Base-by-base conservation (phyloP, 1,140 invertebrate species). In the Drosophila cardini region DNA sequence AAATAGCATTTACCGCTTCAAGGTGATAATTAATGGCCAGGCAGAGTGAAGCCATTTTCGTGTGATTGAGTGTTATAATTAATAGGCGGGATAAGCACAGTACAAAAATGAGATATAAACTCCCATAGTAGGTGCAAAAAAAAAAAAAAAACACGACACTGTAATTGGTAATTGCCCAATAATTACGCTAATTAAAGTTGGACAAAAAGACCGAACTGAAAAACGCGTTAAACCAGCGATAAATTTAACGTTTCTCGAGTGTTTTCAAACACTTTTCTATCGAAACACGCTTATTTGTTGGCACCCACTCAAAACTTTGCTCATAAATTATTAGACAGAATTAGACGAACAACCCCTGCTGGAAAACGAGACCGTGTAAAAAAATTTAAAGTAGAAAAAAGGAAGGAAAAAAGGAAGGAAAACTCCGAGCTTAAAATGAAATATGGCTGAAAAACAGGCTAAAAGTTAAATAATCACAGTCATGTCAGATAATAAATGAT, bases 401-500 rank as follows among this genome's bases (percentile, higher is more conserved):
- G 11, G 15, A 52, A 57, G 36, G 34, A 64, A 34, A 64, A 5
- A 36, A 13, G 16, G 15, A 36, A 15, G 26, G 11, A 53, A 72
- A 52, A 62, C 40, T 16, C 30, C 9, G 18, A 60, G 40, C 60
- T 53, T 75, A 78, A 78, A 74, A 85, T 89, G 84, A 89, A 80
- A 78, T 84, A 90, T 89, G 68, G 58, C 67, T 32, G 40, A 18
- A 55, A 58, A 61, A 32, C 57, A 46, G 61, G 52, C 63, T 69
- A 90, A 90, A 90, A 85, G 79, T 84, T 82, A 87, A 86, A 86
- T 86, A 82, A 89, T 89, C 84, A 84, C 80, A 80, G 78, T 53
- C 84, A 78, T 78, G 84, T 85, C 85, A 82, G 85, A 89, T 89
- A 90, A 89, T 80, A 89, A 90, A 90, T 89, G 80, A 89, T 89